Base-by-base conservation (phyloP, 2,888 invertebrate genomes). In the Onthophagus sagittarius region DNA sequence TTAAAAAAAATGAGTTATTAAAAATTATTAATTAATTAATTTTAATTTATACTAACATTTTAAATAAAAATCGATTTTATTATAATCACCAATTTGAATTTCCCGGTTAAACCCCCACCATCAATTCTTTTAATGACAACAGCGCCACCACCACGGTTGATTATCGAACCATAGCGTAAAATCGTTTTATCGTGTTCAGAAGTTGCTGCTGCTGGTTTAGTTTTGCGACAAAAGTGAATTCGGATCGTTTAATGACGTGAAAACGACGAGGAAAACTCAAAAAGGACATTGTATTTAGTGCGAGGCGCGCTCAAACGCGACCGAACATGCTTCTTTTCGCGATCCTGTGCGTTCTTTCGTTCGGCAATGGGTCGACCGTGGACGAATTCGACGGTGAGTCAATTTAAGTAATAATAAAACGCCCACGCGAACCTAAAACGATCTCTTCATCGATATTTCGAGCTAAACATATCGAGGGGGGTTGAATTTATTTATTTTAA, bases 11-110 rank as follows among this genome's bases (percentile, higher is more conserved):
- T 73, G 87, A 85, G 77, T 84, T 84, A 75, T 73, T 82, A 67
- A 69, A 74, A 65, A 65, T 76, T 69, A 63, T 80, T 63, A 77
- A 81, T 75, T 75, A 78, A 31, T 63, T 73, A 73, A n/a, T 4
- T 53, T 53, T 53, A 53, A 53, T 53, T 53, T 91, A 91, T 82
- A 90, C 91, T 72, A 63, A 70, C 63, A 73, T 71, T 2, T 71
- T 71, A 32, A 71, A 65, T 71, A 5, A 69, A 33, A n/a, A 62
- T 62, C 4, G n/a, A 62, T 62, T 14, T 62, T 62, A 13, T 62
- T 62, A 62, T 2, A 2, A 14, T 4, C 2, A 1, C 4, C 6
- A 3, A 64, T 64, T 53, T 53, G 11, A 53, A 11, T 53, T 53
- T 53, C 9, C 9, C 39, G 39, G 39, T 53, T 4, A 4, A 53